These are phyloP conservation scores for Falco punctatus DNA, from an alignment of 2,113 vertebrate species.

Conservation along the genomic window DNA sequence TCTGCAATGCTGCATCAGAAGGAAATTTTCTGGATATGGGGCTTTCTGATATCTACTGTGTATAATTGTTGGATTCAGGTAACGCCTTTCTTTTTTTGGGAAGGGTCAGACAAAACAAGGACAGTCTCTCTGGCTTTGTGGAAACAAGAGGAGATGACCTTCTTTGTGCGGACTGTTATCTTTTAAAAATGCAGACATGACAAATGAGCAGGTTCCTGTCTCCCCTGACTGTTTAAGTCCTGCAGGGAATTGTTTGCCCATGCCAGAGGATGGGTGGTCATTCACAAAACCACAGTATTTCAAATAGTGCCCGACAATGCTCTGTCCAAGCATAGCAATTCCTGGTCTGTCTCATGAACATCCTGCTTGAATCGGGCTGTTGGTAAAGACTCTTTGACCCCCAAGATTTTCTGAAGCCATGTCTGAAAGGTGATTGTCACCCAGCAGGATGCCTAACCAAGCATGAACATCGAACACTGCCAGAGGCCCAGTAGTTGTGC, in stretches of 20 bases:
- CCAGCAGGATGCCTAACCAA: neutral
- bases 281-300: neutral
- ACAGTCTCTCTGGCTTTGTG: neutral
- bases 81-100: neutral
- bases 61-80: neutral
- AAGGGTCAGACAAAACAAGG: constrained; percentile 26
- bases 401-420: neutral
- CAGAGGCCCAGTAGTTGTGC: neutral
- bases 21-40: constrained; percentile 42
- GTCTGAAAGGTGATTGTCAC: neutral
- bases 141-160: constrained; percentile 17
- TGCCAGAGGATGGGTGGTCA: neutral
- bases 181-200: neutral
- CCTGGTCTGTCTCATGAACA: neutral
- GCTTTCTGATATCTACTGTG: constrained; percentile 42
- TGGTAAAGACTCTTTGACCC: neutral
- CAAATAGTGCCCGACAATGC: neutral
- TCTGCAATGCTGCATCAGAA: constrained; percentile 59
- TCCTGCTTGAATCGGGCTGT: neutral
- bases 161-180: neutral
- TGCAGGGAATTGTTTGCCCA: neutral
- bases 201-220: neutral
- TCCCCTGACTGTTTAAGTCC: neutral
- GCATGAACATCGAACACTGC: neutral
- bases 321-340: neutral